Evolutionary conservation across 2,797 vertebrate genomes (phyloP), one percentile per base, ranked within the genome.

Genomic region (Pipistrellus pygmaeus): DNA sequence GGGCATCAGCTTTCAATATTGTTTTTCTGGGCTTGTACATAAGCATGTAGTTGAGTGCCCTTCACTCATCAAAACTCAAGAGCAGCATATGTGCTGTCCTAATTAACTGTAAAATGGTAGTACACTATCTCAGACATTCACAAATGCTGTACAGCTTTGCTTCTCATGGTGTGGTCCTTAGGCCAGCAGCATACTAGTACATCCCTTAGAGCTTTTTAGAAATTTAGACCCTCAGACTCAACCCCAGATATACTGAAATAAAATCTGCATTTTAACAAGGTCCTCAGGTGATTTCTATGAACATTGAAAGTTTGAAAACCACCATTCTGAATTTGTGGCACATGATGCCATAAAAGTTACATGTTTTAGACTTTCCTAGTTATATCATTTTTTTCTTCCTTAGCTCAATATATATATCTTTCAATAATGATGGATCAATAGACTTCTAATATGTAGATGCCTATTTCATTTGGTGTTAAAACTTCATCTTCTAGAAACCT

Each of bases 81-180:
- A 93, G 30, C 66, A 44, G n/a, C 60, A 88, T 51, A 76, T 78
- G 71, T 62, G 25, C 75, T 91, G 46, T 64, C 53, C 35, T 62
- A 95, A 93, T 95, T 90, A 95, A 69, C 62, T 83, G 21, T 8
- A 46, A 46, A 69, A 90, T 80, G 57, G 27, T 68, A 27, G n/a
- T 73, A 2, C 27, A 55, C 62, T 68, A 8, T 91, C 82, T 90
- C 23, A 88, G 57, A 78, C 35, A 21, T 80, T 80, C 23, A 55
- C n/a, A 60, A 30, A 35, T 44, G 53, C 18, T 85, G 4, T 51
- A 53, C 64, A 69, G 15, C 55, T 95, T 89, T 85, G 15, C 38
- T 87, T 62, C 60, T 72, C 71, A 62, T 13, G n/a, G 77, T 53
- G 21, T 13, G 44, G 8, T 72, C 64, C 57, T 96, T 55, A 76